Evolutionary conservation across 2,888 invertebrate genomes (phyloP).

Genomic region (Pterostichus madidus): DNA sequence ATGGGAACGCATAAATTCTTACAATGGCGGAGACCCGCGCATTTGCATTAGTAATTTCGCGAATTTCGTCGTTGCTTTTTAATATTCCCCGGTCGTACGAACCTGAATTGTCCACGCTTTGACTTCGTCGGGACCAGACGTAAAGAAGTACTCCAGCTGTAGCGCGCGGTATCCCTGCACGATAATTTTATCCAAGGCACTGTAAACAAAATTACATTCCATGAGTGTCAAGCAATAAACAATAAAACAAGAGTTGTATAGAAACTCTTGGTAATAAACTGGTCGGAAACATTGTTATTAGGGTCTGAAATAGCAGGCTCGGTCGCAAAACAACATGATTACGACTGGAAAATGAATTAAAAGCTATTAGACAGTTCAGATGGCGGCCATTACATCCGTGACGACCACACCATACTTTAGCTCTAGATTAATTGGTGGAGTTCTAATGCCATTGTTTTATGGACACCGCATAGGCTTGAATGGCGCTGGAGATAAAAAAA

Average conservation of each 20-base stretch:
- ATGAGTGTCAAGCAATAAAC: conserved; percentile 50
- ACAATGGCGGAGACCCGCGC: conserved; percentile 63
- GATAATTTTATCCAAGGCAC: conserved; percentile 97
- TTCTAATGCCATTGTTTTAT: conserved; percentile 71
- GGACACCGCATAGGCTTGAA: conserved; percentile 59
- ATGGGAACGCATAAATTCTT: conserved; percentile 67
- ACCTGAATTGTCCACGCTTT: conserved; percentile 99
- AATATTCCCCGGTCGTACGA: conserved; percentile 69
- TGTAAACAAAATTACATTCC: conserved; percentile 76
- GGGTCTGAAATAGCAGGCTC: conserved; percentile 69
- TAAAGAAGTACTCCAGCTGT: conserved; percentile 98
- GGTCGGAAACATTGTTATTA: conserved; percentile 68
- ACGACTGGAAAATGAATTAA: conserved; percentile 69
- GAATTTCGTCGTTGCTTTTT: conserved; percentile 62
- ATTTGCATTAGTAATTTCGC: conserved; percentile 66
- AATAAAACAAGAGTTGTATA: conserved; percentile 41
- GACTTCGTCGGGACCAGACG: conserved; percentile 98
- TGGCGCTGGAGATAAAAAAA: conserved; percentile 58
- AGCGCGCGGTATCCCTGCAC: conserved; percentile 97
- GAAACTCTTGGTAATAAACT: conserved; percentile 60
- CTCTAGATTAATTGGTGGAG: conserved; percentile 67
- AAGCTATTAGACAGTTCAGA: conserved; percentile 67
- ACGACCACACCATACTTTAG: conserved; percentile 60
- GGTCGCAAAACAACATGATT: conserved; percentile 69
- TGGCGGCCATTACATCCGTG: conserved; percentile 61